A percentile compares a stretch with the other conserved stretches of the same genome.
Conservation (phyloP, 1,140 invertebrate genomes). For the Drosophila truncata region DNA sequence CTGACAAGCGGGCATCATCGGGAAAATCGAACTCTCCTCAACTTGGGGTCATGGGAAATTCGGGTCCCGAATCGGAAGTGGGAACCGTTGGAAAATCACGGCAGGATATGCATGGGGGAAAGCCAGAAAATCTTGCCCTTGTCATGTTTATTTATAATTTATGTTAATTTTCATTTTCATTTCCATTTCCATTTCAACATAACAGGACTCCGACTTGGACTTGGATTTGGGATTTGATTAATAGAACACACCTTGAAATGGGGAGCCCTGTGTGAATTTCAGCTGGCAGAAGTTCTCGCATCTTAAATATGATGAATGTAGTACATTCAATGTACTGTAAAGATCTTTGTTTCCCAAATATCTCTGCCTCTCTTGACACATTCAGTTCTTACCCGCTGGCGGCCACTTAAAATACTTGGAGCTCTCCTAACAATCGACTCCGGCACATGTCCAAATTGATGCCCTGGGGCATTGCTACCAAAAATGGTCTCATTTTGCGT, state of each 20-base stretch:
- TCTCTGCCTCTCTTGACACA: constrained; percentile 38
- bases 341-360: constrained; percentile 8
- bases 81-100: constrained; percentile 62
- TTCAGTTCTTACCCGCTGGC: constrained; percentile 38
- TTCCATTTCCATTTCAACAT: constrained; percentile 57
- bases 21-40: constrained; percentile 36
- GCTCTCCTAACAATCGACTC: constrained; percentile 61
- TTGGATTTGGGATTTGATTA: constrained; percentile 57
- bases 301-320: constrained; percentile 30
- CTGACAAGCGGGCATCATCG: constrained; percentile 75
- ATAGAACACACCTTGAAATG: constrained; percentile 71
- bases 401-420: constrained; percentile 75
- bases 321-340: too few relatives aligned
- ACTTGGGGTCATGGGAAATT: constrained; percentile 71
- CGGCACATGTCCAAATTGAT: constrained; percentile 83
- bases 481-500: constrained; percentile 81
- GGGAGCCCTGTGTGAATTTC: constrained; percentile 38
- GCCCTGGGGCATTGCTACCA: constrained; percentile 79
- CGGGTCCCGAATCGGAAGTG: constrained; percentile 67
- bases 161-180: constrained; percentile 71
- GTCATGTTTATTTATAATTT: constrained; percentile 76
- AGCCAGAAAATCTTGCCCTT: constrained; percentile 23
- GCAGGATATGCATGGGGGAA: constrained; percentile 65
- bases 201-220: constrained; percentile 43
- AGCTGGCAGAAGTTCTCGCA: constrained; percentile 13